phyloP scores from a whole-genome alignment of 2,113 vertebrate genomes.

The Martes martes region DNA sequence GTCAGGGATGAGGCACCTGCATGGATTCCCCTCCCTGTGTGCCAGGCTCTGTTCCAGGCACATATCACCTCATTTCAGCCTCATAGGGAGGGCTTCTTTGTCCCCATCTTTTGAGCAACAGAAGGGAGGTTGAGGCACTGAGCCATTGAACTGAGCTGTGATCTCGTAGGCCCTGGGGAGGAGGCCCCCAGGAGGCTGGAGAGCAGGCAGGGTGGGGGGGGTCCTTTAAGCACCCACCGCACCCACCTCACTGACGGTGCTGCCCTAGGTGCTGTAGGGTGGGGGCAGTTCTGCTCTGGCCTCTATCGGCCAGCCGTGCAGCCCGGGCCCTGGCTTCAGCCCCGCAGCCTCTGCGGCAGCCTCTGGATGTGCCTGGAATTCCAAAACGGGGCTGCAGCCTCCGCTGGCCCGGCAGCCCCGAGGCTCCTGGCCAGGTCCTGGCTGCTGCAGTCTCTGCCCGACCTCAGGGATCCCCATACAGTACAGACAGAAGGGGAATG shows the following conservation, averaged over 20 bases:
- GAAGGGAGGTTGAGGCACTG: not conserved
- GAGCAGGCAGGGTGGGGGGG: not conserved
- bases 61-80: not conserved
- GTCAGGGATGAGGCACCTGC: not conserved
- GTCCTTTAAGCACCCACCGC: not conserved
- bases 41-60: not conserved
- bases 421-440: not conserved
- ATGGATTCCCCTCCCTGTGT: not conserved
- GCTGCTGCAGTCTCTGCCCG: not conserved
- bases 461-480: not conserved
- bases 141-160: not conserved
- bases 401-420: not conserved
- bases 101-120: not conserved
- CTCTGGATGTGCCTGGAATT: slow-evolving; percentile 48
- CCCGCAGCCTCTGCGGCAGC: not conserved
- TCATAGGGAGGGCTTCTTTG: not conserved
- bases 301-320: not conserved
- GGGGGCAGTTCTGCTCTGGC: not conserved
- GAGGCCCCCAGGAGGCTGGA: not conserved
- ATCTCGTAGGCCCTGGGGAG: not conserved
- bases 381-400: not conserved
- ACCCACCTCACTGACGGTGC: accelerated
- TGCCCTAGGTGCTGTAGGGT: not conserved
- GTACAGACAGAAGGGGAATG: not conserved
- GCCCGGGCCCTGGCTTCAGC: not conserved